Percentiles rank a stretch among this genome's conserved stretches.
These are phyloP conservation scores for Symphodus melops DNA, from an alignment of 2,113 vertebrate genomes.

Conservation along the genomic window DNA sequence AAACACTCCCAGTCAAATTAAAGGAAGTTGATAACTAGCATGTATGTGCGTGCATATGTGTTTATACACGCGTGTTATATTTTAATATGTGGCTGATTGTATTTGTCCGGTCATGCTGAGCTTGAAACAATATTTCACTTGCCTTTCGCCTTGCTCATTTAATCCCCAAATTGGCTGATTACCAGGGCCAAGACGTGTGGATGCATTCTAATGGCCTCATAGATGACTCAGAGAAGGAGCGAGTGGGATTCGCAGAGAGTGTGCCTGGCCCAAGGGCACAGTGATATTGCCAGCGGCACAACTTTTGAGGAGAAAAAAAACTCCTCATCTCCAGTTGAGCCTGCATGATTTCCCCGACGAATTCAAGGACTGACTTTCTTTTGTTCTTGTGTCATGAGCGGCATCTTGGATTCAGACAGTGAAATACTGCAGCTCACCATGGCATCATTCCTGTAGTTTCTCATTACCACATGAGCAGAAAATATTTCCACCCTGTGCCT, in stretches of 20 bases:
- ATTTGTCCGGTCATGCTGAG: constrained; percentile 55
- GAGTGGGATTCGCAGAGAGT: not conserved
- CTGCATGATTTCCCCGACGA: not conserved
- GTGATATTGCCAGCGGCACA: constrained; percentile 21
- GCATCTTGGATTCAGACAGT: not conserved
- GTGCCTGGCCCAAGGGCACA: constrained; percentile 50
- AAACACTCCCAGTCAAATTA: constrained; percentile 4
- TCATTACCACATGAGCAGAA: not conserved
- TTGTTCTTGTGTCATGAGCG: not conserved
- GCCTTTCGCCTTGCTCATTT: constrained; percentile 50
- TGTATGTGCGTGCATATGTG: not conserved
- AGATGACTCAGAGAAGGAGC: not conserved
- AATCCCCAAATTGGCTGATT: constrained; percentile 57
- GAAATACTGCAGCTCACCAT: not conserved
- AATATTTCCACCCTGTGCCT: not conserved
- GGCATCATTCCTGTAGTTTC: not conserved
- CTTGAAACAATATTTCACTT: constrained; percentile 51
- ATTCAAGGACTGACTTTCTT: constrained; percentile 6
- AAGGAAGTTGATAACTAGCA: not conserved
- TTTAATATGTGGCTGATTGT: constrained; percentile 46
- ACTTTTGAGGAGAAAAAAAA: constrained; percentile 26
- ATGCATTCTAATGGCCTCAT: constrained; percentile 38
- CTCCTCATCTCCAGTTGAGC: not conserved
- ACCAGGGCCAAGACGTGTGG: constrained; percentile 25
- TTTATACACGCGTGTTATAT: constrained; percentile 8